Percentiles rank a stretch among this genome's conserved stretches.
These are phyloP conservation scores for Stomorhina lunata DNA, from an alignment of 2,888 invertebrate genomes.

Conservation along the genomic window DNA sequence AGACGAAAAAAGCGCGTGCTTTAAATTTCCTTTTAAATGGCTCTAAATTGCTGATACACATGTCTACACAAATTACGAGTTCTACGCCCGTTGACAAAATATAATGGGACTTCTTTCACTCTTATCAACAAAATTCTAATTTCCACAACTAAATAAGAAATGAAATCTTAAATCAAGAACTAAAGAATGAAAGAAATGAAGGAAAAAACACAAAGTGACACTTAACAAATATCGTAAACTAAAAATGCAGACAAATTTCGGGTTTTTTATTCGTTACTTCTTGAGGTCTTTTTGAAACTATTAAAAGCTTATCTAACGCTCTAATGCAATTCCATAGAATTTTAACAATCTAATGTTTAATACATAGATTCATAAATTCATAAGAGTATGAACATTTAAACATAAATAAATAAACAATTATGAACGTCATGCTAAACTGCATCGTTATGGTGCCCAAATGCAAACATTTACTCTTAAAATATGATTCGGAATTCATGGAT, in stretches of 20 bases:
- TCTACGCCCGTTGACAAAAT: conserved; percentile 50
- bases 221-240: conserved; percentile 59
- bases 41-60: neutral
- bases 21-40: neutral
- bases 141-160: conserved; percentile 18
- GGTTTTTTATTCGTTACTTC: neutral
- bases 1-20: conserved; percentile 16
- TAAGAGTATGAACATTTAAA: neutral
- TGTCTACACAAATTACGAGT: neutral
- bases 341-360: conserved; percentile 14
- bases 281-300: neutral
- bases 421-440: conserved; percentile 76
- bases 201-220: conserved; percentile 28
- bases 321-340: conserved; percentile 74
- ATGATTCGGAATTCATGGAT: conserved; percentile 15
- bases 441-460: conserved; percentile 52
- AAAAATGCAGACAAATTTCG: conserved; percentile 6
- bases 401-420: conserved; percentile 71
- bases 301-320: conserved; percentile 68
- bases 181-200: neutral
- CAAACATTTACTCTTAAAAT: conserved; percentile 5
- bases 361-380: neutral
- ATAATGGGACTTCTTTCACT: conserved; percentile 44
- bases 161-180: neutral
- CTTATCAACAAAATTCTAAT: conserved; percentile 44